A percentile compares a stretch with the other conserved stretches of the same genome.
These are phyloP conservation scores for Notothenia rossii DNA, from an alignment of 2,113 vertebrate genomes.

Conservation along the genomic window DNA sequence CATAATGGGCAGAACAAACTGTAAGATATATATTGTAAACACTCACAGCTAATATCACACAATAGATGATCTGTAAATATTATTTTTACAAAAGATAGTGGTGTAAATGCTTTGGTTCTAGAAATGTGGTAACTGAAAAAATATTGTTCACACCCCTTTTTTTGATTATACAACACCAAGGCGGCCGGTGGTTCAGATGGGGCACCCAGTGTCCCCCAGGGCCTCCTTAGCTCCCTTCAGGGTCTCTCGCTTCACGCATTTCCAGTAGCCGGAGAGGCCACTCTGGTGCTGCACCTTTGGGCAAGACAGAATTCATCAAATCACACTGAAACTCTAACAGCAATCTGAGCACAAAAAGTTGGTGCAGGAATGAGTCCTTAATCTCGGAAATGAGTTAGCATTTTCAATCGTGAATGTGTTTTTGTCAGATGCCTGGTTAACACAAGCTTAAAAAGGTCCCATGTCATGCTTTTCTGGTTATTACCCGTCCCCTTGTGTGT, in stretches of 20 bases:
- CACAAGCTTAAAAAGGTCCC: too few relatives aligned
- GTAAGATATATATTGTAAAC: slow-evolving; percentile 23
- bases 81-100: slow-evolving; percentile 31
- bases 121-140: neutral
- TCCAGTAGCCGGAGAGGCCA: slow-evolving; percentile 93
- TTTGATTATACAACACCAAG: neutral
- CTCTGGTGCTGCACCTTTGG: slow-evolving; percentile 90
- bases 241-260: slow-evolving; percentile 95
- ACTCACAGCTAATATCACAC: slow-evolving; percentile 8
- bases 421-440: too few relatives aligned
- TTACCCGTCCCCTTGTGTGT: too few relatives aligned
- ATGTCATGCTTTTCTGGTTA: too few relatives aligned
- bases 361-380: too few relatives aligned
- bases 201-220: slow-evolving; percentile 86
- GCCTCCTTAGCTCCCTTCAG: slow-evolving; percentile 94
- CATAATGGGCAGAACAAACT: neutral
- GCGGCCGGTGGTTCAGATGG: slow-evolving; percentile 78
- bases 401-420: too few relatives aligned
- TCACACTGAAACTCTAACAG: neutral
- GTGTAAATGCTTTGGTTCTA: slow-evolving; percentile 27
- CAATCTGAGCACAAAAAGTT: neutral
- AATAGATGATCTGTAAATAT: slow-evolving; percentile 38
- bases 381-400: too few relatives aligned
- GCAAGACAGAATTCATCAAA: slow-evolving; percentile 8
- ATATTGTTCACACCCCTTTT: slow-evolving; percentile 5